These are phyloP conservation scores for Morone saxatilis DNA, from an alignment of 2,113 vertebrate species.

Conservation along the genomic window DNA sequence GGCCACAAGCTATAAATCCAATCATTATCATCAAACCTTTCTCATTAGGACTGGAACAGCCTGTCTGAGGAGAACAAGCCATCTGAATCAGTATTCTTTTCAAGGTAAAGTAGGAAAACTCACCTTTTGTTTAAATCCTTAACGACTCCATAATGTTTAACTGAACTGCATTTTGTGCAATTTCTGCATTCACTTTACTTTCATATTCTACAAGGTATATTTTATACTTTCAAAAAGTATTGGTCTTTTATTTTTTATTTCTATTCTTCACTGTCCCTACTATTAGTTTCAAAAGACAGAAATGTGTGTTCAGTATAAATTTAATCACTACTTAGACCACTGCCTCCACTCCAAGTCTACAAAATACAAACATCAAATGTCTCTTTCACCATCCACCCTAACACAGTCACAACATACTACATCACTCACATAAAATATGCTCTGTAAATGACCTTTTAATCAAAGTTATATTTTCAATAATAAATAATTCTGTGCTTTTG, in stretches of 20 bases:
- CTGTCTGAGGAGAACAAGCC: background rate
- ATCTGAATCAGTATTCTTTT: background rate
- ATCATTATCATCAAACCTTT: background rate
- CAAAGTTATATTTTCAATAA: conserved; percentile 71
- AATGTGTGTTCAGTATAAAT: conserved; percentile 13
- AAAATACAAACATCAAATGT: conserved; percentile 24
- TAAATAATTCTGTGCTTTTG: conserved; percentile 89
- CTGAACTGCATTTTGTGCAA: background rate
- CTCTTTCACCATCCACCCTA: conserved; percentile 69
- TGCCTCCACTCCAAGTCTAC: background rate
- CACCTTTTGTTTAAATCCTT: background rate
- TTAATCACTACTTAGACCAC: background rate
- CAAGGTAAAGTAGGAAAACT: conserved; percentile 5
- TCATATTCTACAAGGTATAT: background rate
- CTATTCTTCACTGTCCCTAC: background rate
- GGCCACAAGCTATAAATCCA: background rate
- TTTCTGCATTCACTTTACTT: background rate
- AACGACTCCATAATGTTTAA: background rate
- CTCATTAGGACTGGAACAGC: background rate
- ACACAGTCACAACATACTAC: conserved; percentile 88
- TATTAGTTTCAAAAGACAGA: conserved; percentile 24
- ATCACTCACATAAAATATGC: conserved; percentile 89
- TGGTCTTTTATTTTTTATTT: background rate
- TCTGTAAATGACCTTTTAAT: conserved; percentile 86
- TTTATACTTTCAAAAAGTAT: background rate